phyloP scores from a whole-genome alignment of 2,797 vertebrate genomes.

The Epinephelus coioides region DNA sequence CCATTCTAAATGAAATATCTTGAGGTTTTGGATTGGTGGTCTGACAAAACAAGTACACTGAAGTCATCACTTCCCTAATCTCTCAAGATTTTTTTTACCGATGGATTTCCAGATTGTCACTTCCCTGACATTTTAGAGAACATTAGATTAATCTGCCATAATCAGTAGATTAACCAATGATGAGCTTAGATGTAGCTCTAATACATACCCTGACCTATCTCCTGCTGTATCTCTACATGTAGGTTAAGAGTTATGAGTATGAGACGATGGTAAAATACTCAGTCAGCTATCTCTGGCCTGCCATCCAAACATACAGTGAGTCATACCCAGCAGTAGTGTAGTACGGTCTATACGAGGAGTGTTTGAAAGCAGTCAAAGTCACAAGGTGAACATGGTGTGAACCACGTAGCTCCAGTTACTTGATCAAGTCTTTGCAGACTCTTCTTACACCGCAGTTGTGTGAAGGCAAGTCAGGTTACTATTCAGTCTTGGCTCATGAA shows the following conservation, averaged over 20 bases:
- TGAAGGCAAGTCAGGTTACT: conserved; percentile 3
- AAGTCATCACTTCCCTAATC: neutral
- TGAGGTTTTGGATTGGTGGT: neutral
- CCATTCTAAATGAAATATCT: neutral
- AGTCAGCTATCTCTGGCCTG: neutral
- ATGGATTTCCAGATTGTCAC: neutral
- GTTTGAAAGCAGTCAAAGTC: conserved; percentile 32
- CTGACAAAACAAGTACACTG: neutral
- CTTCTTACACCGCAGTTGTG: conserved; percentile 29
- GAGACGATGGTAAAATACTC: conserved; percentile 20
- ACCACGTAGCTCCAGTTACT: conserved; percentile 35
- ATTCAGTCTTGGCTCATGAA: conserved; percentile 23
- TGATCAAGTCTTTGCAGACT: conserved; percentile 8
- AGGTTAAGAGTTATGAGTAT: neutral
- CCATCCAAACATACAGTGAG: neutral
- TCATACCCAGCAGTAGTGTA: neutral
- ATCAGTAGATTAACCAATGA: neutral
- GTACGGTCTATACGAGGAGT: neutral
- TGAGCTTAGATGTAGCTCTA: neutral
- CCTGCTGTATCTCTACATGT: neutral
- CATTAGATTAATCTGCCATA: neutral
- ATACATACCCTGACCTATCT: neutral
- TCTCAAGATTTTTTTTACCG: no score
- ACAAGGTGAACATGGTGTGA: conserved; percentile 24
- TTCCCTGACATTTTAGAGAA: neutral